A percentile compares a stretch with the other conserved stretches of the same genome.
Evolutionary conservation across 1,140 invertebrate species (phyloP).

Genomic region (Metopolophium dirhodum): DNA sequence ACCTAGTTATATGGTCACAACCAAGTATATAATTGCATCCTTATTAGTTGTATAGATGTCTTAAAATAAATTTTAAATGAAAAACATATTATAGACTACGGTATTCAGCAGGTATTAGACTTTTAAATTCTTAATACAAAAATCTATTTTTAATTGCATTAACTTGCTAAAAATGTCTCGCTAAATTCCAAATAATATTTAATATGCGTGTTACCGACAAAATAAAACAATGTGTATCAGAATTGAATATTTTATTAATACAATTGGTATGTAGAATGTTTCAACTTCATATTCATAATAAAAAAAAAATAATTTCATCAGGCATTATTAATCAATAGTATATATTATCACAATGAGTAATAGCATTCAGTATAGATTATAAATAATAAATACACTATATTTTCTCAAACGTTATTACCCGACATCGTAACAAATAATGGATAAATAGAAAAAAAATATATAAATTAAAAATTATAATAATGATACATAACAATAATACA

Average conservation of each 20-base stretch:
- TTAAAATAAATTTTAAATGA: neutral
- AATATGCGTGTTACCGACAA: neutral
- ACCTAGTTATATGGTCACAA: neutral
- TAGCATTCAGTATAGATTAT: neutral
- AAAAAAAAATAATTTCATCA: neutral
- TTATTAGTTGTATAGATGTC: neutral
- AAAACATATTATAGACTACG: neutral
- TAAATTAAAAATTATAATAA: neutral
- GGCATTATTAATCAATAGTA: neutral
- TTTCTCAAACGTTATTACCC: neutral
- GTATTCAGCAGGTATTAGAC: neutral
- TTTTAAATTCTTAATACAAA: neutral
- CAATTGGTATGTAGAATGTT: neutral
- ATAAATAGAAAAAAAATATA: neutral
- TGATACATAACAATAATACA: neutral
- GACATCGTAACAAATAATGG: neutral
- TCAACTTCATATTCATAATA: neutral
- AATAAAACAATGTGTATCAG: neutral
- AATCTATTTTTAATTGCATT: neutral
- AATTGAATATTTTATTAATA: neutral
- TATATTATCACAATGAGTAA: neutral
- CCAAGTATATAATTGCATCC: neutral
- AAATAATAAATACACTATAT: neutral
- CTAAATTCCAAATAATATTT: neutral
- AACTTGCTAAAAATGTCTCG: neutral